Evolutionary conservation across 2,888 invertebrate species (phyloP).

Genomic region (Luperina testacea): DNA sequence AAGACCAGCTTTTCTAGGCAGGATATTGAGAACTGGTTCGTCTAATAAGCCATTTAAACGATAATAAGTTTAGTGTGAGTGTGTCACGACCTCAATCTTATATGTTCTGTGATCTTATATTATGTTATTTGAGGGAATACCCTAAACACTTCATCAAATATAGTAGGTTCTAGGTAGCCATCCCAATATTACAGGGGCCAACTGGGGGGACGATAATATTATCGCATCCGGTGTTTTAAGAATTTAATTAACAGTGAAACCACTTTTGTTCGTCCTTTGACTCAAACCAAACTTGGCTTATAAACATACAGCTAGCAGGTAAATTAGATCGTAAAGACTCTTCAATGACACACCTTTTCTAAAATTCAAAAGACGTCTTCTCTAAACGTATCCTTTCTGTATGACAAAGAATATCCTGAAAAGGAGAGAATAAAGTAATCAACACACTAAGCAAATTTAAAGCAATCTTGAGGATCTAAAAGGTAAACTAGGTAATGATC

Average conservation of each 20-base stretch:
- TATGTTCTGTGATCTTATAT: background rate
- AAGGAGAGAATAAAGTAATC: slow-evolving; percentile 42
- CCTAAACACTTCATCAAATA: slow-evolving; percentile 13
- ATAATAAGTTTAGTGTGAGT: background rate
- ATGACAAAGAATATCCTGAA: slow-evolving; percentile 1
- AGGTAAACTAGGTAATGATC: slow-evolving; percentile 31
- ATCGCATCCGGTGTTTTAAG: background rate
- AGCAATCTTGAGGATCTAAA: background rate
- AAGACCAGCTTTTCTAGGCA: background rate
- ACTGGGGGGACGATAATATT: background rate
- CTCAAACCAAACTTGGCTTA: background rate
- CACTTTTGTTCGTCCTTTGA: background rate
- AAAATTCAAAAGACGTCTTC: slow-evolving; percentile 12
- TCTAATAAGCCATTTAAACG: background rate
- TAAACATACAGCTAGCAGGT: background rate
- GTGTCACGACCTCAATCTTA: background rate
- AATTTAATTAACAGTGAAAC: background rate
- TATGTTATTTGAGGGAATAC: slow-evolving; percentile 3
- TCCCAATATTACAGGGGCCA: background rate
- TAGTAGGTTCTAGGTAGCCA: background rate
- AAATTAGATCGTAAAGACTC: background rate
- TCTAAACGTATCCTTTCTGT: background rate
- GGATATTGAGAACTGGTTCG: background rate
- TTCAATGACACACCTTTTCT: slow-evolving; percentile 8
- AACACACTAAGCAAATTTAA: background rate